These are phyloP conservation scores for Tipula confusa DNA, from an alignment of 2,888 invertebrate genomes.

Conservation along the genomic window DNA sequence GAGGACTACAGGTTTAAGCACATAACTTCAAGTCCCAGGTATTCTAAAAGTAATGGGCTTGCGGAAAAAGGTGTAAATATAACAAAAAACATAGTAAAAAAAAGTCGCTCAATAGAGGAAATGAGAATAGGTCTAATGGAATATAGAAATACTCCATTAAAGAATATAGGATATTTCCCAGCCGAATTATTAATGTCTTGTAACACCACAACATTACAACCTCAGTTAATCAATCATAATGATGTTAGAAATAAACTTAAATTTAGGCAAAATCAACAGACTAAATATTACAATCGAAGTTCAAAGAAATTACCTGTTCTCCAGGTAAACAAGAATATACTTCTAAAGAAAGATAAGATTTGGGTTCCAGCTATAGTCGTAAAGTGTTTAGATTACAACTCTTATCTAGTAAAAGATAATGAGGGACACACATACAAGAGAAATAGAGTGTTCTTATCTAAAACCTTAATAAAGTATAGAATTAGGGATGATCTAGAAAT, in stretches of 20 bases:
- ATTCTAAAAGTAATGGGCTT: not conserved
- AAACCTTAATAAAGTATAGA: no score
- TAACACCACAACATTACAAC: not conserved
- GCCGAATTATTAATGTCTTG: not conserved
- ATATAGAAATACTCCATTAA: not conserved
- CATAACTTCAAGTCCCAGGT: not conserved
- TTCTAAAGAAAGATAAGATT: not conserved
- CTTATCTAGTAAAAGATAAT: no score
- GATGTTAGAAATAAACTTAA: not conserved
- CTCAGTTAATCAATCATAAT: not conserved
- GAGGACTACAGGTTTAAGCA: not conserved
- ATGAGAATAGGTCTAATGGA: not conserved
- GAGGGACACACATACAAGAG: no score
- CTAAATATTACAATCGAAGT: not conserved
- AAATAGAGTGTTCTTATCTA: no score
- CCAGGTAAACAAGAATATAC: not conserved
- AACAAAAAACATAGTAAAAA: not conserved
- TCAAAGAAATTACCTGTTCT: not conserved
- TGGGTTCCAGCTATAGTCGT: not conserved
- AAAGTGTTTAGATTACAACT: no score
- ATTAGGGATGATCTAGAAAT: no score
- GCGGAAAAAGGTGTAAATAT: not conserved
- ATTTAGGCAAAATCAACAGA: not conserved
- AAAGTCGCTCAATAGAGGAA: not conserved
- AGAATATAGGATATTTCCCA: no score